Evolutionary conservation across 2,888 invertebrate species (phyloP).

Genomic region (Aleiodes leptofemur): DNA sequence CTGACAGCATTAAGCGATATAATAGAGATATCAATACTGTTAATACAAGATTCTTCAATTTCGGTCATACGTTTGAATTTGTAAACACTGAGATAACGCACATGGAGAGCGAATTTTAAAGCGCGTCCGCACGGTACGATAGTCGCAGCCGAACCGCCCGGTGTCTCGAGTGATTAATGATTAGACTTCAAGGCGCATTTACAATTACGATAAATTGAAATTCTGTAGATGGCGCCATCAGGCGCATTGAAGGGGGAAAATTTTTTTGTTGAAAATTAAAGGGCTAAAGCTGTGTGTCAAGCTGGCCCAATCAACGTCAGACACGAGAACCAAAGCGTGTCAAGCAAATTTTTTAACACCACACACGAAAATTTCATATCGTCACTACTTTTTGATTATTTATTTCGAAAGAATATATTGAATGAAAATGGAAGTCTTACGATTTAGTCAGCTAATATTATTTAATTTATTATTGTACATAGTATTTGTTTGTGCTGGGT

Average conservation of each 20-base stretch:
- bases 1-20: too few species aligned
- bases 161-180: not conserved
- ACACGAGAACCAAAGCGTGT: constrained; percentile 63
- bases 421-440: constrained; percentile 68
- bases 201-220: constrained; percentile 4
- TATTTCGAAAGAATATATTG: constrained; percentile 42
- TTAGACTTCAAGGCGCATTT: not conserved
- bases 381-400: constrained; percentile 44
- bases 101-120: too few species aligned
- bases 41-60: too few species aligned
- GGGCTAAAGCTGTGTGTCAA: constrained; percentile 1
- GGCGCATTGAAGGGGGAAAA: too few species aligned
- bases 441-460: constrained; percentile 66
- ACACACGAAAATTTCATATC: not conserved
- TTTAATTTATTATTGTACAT: constrained; percentile 68
- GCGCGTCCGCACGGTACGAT: too few species aligned
- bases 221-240: not conserved
- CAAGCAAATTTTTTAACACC: not conserved
- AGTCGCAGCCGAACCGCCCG: too few species aligned
- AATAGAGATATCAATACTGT: too few species aligned
- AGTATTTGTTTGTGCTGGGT: constrained; percentile 67
- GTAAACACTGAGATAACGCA: too few species aligned
- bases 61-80: too few species aligned
- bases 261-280: too few species aligned
- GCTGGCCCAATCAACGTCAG: constrained; percentile 65